phyloP scores from a whole-genome alignment of 2,888 invertebrate genomes.

The Cheilosia grossa region DNA sequence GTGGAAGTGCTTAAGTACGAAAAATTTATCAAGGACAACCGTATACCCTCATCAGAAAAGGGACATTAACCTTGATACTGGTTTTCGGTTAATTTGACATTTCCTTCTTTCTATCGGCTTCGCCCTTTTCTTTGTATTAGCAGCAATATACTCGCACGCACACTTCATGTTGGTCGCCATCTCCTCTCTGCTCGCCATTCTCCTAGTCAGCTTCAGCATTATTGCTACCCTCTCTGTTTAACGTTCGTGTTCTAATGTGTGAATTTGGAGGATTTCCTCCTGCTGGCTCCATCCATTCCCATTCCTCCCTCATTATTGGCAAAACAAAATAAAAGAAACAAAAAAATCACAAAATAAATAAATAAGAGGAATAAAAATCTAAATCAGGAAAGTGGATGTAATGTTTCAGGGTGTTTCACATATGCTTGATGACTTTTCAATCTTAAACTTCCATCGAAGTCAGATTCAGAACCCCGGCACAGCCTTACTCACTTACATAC shows the following conservation, averaged over 20 bases:
- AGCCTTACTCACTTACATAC: neutral
- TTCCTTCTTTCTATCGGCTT: constrained; percentile 23
- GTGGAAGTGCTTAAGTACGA: constrained; percentile 15
- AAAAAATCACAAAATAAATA: too few species aligned
- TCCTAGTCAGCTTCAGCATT: constrained; percentile 46
- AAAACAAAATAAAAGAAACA: neutral
- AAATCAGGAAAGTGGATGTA: neutral
- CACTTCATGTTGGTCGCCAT: neutral
- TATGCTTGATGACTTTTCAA: constrained; percentile 68
- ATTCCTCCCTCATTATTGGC: too few species aligned
- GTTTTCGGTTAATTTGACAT: constrained; percentile 65
- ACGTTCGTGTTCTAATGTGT: neutral
- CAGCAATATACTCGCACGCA: neutral
- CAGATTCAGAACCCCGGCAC: neutral
- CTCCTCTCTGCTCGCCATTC: constrained; percentile 6
- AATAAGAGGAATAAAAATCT: neutral
- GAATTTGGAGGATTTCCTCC: constrained; percentile 27
- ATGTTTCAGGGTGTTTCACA: constrained; percentile 39
- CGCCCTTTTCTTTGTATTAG: neutral
- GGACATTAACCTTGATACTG: constrained; percentile 73
- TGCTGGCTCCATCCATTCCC: neutral
- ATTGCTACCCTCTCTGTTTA: constrained; percentile 4
- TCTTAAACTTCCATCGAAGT: constrained; percentile 50
- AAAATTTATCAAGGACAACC: constrained; percentile 67
- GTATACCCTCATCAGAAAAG: constrained; percentile 62